A percentile compares a stretch with the other conserved stretches of the same genome.
Evolutionary conservation across 2,888 invertebrate species (phyloP).

Genomic region (Sesamia inferens): DNA sequence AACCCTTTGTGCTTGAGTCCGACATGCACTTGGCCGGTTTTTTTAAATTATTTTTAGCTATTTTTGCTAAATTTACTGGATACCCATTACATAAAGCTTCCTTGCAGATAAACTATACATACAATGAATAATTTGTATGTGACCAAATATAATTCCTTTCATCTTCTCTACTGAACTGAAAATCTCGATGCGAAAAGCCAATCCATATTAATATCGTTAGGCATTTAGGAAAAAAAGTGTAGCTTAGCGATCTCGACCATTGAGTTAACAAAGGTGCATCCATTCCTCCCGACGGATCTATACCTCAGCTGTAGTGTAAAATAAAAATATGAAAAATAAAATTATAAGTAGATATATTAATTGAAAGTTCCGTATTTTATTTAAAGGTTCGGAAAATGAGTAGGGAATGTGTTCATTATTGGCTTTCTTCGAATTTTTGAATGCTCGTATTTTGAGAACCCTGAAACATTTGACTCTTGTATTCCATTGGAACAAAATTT

Average conservation of each 20-base stretch:
- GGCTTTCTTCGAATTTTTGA: not conserved
- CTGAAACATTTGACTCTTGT: too few species aligned
- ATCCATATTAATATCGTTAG: not conserved
- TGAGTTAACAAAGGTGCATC: not conserved
- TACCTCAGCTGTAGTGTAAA: not conserved
- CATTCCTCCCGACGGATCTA: too few species aligned
- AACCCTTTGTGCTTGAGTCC: too few species aligned
- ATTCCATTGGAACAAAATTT: too few species aligned
- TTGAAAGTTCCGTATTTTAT: not conserved
- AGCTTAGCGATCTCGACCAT: slow-evolving; percentile 13
- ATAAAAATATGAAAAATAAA: not conserved
- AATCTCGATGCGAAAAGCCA: not conserved
- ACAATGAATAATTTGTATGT: not conserved
- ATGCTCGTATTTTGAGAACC: not conserved
- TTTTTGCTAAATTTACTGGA: not conserved
- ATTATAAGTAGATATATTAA: too few species aligned
- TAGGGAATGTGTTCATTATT: too few species aligned
- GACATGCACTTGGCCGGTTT: too few species aligned
- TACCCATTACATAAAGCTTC: not conserved
- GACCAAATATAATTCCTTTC: not conserved
- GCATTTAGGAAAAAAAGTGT: slow-evolving; percentile 19
- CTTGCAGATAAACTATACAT: not conserved
- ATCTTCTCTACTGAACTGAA: not conserved
- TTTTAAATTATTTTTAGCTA: not conserved
- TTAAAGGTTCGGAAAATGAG: not conserved